phyloP scores from a whole-genome alignment of 2,113 vertebrate species.

The Oreocharis arfaki region DNA sequence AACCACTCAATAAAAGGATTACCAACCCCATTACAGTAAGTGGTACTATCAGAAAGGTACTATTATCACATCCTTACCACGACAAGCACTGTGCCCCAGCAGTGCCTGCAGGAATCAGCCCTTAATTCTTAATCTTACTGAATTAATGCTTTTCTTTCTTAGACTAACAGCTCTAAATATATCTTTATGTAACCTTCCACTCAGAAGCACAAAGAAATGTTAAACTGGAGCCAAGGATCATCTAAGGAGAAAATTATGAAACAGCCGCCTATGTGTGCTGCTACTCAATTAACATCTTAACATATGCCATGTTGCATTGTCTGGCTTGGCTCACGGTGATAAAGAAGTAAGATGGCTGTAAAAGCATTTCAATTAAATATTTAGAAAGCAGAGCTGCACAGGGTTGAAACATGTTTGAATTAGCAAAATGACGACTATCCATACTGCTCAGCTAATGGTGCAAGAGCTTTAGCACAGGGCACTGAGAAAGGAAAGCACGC shows the following conservation, averaged over 20 bases:
- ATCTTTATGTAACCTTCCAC: constrained; percentile 39
- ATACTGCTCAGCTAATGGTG: not conserved
- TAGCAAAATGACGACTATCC: not conserved
- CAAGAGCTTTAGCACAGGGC: not conserved
- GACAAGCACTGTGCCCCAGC: not conserved
- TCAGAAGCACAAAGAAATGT: constrained; percentile 43
- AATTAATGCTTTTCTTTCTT: constrained; percentile 49
- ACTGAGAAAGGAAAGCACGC: not conserved
- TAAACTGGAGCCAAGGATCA: constrained; percentile 49
- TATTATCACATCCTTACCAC: constrained; percentile 15
- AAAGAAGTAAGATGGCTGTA: constrained; percentile 53
- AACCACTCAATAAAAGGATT: not conserved
- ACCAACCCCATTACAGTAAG: not conserved
- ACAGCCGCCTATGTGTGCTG: constrained; percentile 1
- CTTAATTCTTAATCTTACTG: constrained; percentile 39
- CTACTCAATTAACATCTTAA: constrained; percentile 57
- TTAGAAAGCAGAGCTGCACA: constrained; percentile 34
- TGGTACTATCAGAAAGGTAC: constrained; percentile 18
- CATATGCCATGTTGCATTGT: constrained; percentile 42
- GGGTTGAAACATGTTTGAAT: not conserved
- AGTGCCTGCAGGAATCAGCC: not conserved
- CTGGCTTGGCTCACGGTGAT: constrained; percentile 27
- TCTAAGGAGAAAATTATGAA: constrained; percentile 52
- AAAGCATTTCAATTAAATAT: constrained; percentile 57
- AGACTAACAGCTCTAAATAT: constrained; percentile 45